Evolutionary conservation across 2,113 vertebrate genomes (phyloP).

Genomic region (Mungos mungo): DNA sequence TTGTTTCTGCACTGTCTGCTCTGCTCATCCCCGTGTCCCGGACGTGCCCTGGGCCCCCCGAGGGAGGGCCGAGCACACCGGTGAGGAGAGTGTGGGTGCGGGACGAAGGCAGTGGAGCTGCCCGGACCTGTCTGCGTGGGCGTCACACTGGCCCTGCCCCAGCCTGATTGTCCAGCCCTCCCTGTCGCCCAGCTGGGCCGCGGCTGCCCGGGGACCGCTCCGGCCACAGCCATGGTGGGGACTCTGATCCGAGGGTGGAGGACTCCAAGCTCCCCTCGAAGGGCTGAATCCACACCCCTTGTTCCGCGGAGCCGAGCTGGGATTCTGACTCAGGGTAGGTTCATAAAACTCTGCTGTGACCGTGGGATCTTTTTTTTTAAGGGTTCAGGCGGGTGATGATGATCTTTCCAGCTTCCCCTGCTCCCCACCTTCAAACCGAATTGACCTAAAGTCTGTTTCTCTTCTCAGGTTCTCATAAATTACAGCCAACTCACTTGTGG

Average conservation of each 20-base stretch:
- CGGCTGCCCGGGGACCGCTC: not conserved
- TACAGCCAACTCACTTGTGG: not conserved
- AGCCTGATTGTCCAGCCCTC: not conserved
- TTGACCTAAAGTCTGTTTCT: not conserved
- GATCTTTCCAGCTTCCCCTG: not conserved
- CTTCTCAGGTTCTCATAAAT: not conserved
- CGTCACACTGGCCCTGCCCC: not conserved
- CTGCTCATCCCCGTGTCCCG: not conserved
- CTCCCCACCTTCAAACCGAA: not conserved
- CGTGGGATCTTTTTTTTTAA: not conserved
- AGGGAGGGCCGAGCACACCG: not conserved
- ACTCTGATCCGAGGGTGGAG: slow-evolving; percentile 74
- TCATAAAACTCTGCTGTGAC: not conserved
- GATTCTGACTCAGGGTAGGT: slow-evolving; percentile 61
- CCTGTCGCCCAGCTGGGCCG: not conserved
- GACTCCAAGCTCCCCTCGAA: slow-evolving; percentile 62
- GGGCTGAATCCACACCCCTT: not conserved
- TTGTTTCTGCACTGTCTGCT: not conserved
- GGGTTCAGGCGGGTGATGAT: not conserved
- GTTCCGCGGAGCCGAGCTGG: slow-evolving; percentile 10
- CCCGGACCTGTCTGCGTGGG: slow-evolving; percentile 70
- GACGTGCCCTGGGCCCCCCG: not conserved
- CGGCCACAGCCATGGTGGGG: slow-evolving; percentile 64
- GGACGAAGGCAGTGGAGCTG: slow-evolving; percentile 35
- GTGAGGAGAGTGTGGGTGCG: slow-evolving; percentile 66